These are phyloP conservation scores for Patiria miniata DNA, from an alignment of 35 echinoderm and acorn worm species.

Conservation along the genomic window DNA sequence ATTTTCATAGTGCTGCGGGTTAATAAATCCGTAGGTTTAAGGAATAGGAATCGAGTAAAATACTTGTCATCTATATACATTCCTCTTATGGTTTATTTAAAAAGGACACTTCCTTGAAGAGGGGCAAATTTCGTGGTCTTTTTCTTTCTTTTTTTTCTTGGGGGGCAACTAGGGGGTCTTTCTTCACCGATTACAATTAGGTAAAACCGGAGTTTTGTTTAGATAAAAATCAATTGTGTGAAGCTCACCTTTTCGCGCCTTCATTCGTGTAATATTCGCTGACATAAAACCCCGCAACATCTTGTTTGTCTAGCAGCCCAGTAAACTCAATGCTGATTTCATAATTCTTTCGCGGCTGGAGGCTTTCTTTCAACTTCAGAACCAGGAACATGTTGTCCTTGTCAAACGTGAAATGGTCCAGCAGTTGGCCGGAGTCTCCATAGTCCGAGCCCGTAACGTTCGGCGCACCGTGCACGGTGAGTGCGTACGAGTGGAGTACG, in stretches of 20 bases:
- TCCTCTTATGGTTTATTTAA: no score
- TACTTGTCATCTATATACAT: no score
- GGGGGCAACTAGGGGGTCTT: no score
- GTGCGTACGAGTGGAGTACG: background rate
- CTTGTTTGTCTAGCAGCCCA: constrained; percentile 2
- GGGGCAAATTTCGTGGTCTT: no score
- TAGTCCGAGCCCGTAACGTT: background rate
- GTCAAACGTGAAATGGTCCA: background rate
- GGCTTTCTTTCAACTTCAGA: background rate
- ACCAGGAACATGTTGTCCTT: constrained; percentile 8
- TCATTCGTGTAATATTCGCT: background rate
- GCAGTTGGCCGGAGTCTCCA: background rate
- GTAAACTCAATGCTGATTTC: constrained; percentile 27
- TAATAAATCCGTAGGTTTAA: no score
- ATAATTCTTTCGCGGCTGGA: constrained; percentile 13
- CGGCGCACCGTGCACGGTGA: background rate
- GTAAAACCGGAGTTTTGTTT: no score
- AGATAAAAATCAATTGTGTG: no score
- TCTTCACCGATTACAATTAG: no score
- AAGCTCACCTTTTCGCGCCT: background rate
- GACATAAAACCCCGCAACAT: constrained; percentile 15
- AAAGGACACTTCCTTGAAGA: no score
- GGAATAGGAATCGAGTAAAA: no score
- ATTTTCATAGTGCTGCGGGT: no score
- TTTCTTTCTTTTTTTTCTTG: no score